Evolutionary conservation across 2,797 vertebrate genomes (phyloP).

Genomic region (Limnodromus scolopaceus): DNA sequence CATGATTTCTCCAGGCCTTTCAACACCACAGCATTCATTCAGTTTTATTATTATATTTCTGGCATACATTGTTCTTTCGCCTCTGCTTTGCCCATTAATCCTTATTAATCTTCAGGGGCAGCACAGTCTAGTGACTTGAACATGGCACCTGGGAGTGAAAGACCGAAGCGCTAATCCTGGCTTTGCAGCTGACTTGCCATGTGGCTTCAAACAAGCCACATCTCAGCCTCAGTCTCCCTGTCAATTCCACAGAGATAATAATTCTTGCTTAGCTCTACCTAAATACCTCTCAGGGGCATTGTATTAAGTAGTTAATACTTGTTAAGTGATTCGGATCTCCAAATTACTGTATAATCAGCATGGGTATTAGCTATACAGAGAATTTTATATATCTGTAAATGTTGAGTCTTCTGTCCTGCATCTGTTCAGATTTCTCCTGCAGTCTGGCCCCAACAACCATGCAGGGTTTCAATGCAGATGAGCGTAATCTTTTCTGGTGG

Average conservation of each 20-base stretch:
- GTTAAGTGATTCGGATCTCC: slow-evolving; percentile 55
- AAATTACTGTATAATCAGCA: slow-evolving; percentile 37
- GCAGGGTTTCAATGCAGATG: background rate
- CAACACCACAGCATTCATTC: slow-evolving; percentile 27
- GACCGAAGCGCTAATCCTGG: slow-evolving; percentile 15
- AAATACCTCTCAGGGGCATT: slow-evolving; percentile 44
- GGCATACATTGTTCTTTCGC: background rate
- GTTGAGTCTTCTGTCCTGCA: slow-evolving; percentile 9
- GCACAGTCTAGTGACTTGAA: background rate
- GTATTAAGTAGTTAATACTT: slow-evolving; percentile 48
- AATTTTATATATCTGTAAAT: slow-evolving; percentile 10
- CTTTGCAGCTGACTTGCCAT: slow-evolving; percentile 12
- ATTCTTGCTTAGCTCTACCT: slow-evolving; percentile 50
- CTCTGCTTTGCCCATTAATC: slow-evolving; percentile 44
- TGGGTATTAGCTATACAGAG: slow-evolving; percentile 31
- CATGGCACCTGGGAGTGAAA: slow-evolving; percentile 15
- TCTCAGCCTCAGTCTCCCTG: background rate
- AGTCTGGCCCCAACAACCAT: background rate
- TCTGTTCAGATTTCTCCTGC: background rate
- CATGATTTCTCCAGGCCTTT: slow-evolving; percentile 41
- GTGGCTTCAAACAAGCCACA: slow-evolving; percentile 29
- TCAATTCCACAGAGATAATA: slow-evolving; percentile 35
- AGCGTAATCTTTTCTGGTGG: background rate
- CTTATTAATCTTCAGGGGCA: slow-evolving; percentile 47
- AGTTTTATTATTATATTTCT: slow-evolving; percentile 34